These are phyloP conservation scores for Yasuhikotakia modesta DNA, from an alignment of 2,797 vertebrate species.

Conservation along the genomic window DNA sequence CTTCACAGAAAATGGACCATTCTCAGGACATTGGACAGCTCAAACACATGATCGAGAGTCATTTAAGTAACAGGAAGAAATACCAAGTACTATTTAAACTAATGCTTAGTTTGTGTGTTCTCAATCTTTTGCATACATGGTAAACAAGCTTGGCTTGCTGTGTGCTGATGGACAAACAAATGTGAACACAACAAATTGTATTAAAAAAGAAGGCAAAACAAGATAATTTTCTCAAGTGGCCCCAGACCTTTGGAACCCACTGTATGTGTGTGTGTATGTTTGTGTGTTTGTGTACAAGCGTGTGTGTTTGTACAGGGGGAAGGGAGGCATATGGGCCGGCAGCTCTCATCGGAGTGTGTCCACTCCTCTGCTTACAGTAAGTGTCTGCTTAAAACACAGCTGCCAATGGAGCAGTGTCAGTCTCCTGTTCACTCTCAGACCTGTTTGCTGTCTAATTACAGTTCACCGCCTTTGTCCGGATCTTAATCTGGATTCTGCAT, in stretches of 20 bases:
- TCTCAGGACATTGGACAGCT: no score
- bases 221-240: background rate
- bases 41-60: no score
- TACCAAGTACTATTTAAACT: background rate
- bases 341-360: constrained; percentile 25
- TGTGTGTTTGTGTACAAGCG: constrained; percentile 1
- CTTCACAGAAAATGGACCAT: background rate
- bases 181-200: no score
- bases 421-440: constrained; percentile 55
- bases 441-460: constrained; percentile 78
- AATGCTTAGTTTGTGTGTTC: background rate
- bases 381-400: constrained; percentile 66
- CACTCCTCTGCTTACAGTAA: constrained; percentile 58
- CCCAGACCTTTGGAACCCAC: background rate
- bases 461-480: constrained; percentile 73
- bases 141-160: no score
- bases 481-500: constrained; percentile 74
- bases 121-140: no score
- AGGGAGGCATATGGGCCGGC: constrained; percentile 50
- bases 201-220: background rate
- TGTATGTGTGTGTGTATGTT: constrained; percentile 19
- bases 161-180: background rate
- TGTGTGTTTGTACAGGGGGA: constrained; percentile 48
- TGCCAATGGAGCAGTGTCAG: constrained; percentile 70
- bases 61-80: background rate